Percentiles rank a stretch among this genome's conserved stretches.
phyloP scores from a whole-genome alignment of 2,113 vertebrate species.

The Mobula birostris region DNA sequence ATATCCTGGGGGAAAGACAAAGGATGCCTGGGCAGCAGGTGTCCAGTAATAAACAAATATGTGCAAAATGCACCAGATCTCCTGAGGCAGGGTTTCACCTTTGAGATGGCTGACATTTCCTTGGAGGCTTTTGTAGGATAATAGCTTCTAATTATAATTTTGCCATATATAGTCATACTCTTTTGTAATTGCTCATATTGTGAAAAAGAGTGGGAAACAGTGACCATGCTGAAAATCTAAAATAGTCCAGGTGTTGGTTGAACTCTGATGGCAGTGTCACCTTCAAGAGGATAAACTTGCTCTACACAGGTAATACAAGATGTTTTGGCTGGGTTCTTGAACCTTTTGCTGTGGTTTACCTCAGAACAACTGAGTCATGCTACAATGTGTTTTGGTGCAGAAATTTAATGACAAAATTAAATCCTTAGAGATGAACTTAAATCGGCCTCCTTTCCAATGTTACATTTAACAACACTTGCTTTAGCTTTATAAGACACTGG shows the following conservation, averaged over 20 bases:
- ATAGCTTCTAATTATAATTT: background rate
- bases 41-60: background rate
- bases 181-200: background rate
- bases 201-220: background rate
- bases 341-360: background rate
- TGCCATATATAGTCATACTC: background rate
- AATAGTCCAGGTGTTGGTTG: background rate
- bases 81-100: slow-evolving; percentile 6
- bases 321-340: background rate
- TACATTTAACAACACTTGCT: background rate
- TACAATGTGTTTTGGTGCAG: background rate
- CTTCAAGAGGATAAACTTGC: background rate
- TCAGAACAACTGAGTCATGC: background rate
- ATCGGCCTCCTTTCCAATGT: background rate
- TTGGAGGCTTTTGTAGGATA: background rate
- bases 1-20: slow-evolving; percentile 11
- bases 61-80: background rate
- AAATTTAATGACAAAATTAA: background rate
- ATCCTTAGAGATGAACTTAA: background rate
- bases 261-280: background rate
- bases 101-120: background rate
- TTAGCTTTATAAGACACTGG: too few relatives aligned
- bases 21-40: background rate
- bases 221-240: too few relatives aligned
- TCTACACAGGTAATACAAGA: background rate